phyloP scores from a whole-genome alignment of 2,888 invertebrate genomes.

The Tenthredo notha region DNA sequence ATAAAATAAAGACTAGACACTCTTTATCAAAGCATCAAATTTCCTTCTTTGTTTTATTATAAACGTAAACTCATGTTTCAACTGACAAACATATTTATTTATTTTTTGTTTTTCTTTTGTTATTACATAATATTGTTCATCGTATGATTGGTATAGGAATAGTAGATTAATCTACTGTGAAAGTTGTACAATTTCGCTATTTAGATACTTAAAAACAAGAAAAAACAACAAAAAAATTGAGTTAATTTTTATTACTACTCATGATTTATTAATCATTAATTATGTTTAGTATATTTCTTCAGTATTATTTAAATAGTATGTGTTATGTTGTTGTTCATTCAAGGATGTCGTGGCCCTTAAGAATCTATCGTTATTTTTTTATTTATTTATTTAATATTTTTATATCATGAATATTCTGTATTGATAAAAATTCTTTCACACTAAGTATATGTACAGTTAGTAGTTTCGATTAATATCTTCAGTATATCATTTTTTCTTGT shows the following conservation, averaged over 20 bases:
- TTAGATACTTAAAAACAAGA: slow-evolving; percentile 56
- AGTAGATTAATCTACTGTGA: not conserved
- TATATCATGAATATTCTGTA: slow-evolving; percentile 3
- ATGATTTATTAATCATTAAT: slow-evolving; percentile 26
- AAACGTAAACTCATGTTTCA: not conserved
- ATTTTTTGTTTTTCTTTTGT: not conserved
- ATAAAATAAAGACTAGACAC: slow-evolving; percentile 30
- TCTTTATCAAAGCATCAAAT: slow-evolving; percentile 29
- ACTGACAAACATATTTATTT: not conserved
- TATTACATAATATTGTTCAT: not conserved
- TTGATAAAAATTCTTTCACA: slow-evolving; percentile 5
- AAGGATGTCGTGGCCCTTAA: not conserved
- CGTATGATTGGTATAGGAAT: not conserved
- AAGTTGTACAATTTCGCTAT: slow-evolving; percentile 46
- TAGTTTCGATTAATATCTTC: not conserved
- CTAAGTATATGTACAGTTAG: slow-evolving; percentile 2
- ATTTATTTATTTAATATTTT: slow-evolving; percentile 42
- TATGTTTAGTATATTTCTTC: slow-evolving; percentile 39
- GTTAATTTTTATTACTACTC: not conserved
- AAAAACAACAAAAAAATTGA: slow-evolving; percentile 42
- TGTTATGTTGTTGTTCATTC: slow-evolving; percentile 3
- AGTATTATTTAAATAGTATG: slow-evolving; percentile 38
- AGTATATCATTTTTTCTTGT: not conserved
- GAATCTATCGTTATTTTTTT: slow-evolving; percentile 39
- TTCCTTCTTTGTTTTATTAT: not conserved